Conservation (phyloP, 2,113 vertebrate species). For the Reinhardtius hippoglossoides region DNA sequence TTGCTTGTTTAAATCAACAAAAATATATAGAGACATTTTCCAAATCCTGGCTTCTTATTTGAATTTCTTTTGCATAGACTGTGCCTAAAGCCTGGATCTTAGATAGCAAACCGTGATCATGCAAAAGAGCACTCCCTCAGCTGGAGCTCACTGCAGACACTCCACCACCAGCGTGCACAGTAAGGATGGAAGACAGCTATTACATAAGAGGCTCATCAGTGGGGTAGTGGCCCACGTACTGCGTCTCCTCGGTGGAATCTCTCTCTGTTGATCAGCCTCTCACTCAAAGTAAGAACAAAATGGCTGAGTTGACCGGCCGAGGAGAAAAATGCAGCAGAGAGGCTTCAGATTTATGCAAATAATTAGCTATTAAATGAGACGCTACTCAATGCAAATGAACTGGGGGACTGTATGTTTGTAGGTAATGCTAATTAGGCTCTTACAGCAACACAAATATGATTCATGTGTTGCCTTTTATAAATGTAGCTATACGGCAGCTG, state of each 20-base stretch:
- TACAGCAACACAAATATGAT: slow-evolving; percentile 19
- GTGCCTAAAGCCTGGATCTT: neutral
- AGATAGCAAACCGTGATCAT: neutral
- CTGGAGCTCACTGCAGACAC: slow-evolving; percentile 43
- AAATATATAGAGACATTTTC: neutral
- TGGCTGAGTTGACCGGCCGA: slow-evolving; percentile 69
- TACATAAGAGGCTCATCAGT: slow-evolving; percentile 82
- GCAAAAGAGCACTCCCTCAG: slow-evolving; percentile 24
- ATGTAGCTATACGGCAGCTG: neutral
- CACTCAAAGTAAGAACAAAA: slow-evolving; percentile 74
- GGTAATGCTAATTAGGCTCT: slow-evolving; percentile 1
- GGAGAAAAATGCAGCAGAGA: slow-evolving; percentile 32
- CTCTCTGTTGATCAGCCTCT: slow-evolving; percentile 61
- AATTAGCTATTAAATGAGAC: slow-evolving; percentile 50
- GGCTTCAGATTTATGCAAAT: slow-evolving; percentile 48
- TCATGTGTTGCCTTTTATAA: slow-evolving; percentile 15
- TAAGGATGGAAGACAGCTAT: slow-evolving; percentile 67
- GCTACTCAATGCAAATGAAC: slow-evolving; percentile 41
- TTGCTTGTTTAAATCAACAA: neutral
- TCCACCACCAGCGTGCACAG: slow-evolving; percentile 43
- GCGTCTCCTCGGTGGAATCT: slow-evolving; percentile 71
- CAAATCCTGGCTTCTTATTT: neutral
- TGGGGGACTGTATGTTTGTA: neutral
- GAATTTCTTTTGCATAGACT: neutral
- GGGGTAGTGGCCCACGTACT: slow-evolving; percentile 79